Conservation (phyloP, 1,140 invertebrate genomes). For the Phymastichus coffea region DNA sequence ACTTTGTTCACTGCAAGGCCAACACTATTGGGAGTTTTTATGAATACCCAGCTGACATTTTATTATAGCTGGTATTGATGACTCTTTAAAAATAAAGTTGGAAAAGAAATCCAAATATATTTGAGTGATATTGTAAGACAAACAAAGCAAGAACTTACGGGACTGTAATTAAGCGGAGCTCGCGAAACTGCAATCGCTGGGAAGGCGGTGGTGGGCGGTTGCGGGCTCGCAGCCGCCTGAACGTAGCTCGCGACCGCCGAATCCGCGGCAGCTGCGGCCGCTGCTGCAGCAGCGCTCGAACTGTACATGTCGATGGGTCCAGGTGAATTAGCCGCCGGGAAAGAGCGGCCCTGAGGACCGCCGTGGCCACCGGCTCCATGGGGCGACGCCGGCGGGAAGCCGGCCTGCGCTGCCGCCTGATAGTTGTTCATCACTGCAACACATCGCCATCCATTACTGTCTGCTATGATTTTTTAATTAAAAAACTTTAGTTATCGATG, state of each 20-base stretch:
- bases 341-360: constrained; percentile 70
- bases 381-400: constrained; percentile 70
- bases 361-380: constrained; percentile 60
- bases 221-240: constrained; percentile 84
- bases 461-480: neutral
- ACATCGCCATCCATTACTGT: constrained; percentile 27
- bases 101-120: too few species aligned
- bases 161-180: constrained; percentile 85
- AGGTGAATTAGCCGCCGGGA: constrained; percentile 85
- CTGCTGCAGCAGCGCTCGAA: constrained; percentile 74
- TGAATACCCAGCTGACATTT: too few species aligned
- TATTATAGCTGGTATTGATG: too few species aligned
- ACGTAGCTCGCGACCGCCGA: constrained; percentile 78
- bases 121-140: too few species aligned
- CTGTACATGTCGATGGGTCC: constrained; percentile 88
- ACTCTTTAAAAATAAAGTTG: too few species aligned
- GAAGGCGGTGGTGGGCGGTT: constrained; percentile 79
- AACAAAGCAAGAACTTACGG: too few species aligned
- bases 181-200: constrained; percentile 87
- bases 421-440: constrained; percentile 96
- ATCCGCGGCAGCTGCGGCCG: constrained; percentile 54
- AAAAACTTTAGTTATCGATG: neutral
- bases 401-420: constrained; percentile 76
- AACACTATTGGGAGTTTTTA: too few species aligned
- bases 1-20: too few species aligned